Conservation (phyloP, 2,113 vertebrate genomes). For the Toxotes jaculatrix region DNA sequence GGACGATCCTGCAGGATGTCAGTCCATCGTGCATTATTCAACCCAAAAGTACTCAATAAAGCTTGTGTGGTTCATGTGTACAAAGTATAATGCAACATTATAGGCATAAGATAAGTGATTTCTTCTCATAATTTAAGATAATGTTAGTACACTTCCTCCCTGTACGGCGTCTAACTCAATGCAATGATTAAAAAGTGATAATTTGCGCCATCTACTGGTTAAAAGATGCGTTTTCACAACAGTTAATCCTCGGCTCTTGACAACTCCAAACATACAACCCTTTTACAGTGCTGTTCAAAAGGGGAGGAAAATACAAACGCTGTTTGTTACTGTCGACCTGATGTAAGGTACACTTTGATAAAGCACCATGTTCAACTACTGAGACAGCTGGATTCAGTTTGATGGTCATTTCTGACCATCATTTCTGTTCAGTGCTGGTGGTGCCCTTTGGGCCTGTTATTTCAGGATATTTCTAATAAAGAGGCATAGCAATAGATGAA, state of each 20-base stretch:
- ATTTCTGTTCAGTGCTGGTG: neutral
- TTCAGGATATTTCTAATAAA: neutral
- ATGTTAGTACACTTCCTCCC: neutral
- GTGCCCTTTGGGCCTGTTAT: neutral
- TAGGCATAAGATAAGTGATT: neutral
- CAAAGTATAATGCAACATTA: neutral
- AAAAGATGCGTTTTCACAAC: neutral
- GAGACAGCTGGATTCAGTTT: neutral
- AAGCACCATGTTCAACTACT: neutral
- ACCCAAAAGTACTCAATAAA: neutral
- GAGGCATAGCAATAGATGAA: neutral
- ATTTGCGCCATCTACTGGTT: conserved; percentile 66
- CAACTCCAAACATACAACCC: neutral
- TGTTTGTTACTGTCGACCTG: no score
- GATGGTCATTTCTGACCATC: no score
- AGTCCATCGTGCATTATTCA: neutral
- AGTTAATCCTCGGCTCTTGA: neutral
- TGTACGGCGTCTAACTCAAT: neutral
- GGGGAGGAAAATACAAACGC: neutral
- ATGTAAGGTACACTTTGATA: neutral
- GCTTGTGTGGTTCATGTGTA: neutral
- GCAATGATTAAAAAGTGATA: neutral
- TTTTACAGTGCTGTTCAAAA: neutral
- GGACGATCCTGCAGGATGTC: neutral
- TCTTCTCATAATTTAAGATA: neutral